phyloP scores from a whole-genome alignment of 2,888 invertebrate genomes.

The Chloroclystis v-ata region DNA sequence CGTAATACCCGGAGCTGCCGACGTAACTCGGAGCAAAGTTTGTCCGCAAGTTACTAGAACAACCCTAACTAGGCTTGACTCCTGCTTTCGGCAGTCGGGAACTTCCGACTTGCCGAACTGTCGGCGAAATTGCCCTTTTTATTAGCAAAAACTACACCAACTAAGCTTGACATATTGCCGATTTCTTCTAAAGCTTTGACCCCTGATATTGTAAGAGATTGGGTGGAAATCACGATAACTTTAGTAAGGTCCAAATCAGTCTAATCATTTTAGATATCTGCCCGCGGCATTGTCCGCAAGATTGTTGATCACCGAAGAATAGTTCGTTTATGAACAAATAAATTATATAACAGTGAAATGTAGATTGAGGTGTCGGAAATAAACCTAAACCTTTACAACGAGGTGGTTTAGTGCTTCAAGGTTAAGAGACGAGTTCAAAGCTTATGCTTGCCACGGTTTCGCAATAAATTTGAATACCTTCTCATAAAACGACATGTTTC shows the following conservation, averaged over 20 bases:
- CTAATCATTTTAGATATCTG: too few relatives aligned
- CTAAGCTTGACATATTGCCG: too few relatives aligned
- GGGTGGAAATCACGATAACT: too few relatives aligned
- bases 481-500: not conserved
- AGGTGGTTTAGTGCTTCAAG: too few relatives aligned
- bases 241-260: too few relatives aligned
- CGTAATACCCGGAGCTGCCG: not conserved
- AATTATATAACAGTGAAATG: too few relatives aligned
- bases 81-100: not conserved
- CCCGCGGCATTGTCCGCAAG: not conserved
- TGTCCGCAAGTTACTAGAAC: not conserved
- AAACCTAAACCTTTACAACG: too few relatives aligned
- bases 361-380: too few relatives aligned
- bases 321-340: too few relatives aligned
- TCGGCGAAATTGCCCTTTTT: conserved; percentile 2
- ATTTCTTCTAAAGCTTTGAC: too few relatives aligned
- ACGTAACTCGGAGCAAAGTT: not conserved
- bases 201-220: too few relatives aligned
- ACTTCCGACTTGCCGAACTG: not conserved
- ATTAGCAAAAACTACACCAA: not conserved
- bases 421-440: not conserved
- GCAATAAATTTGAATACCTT: not conserved
- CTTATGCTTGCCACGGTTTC: not conserved
- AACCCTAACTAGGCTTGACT: conserved; percentile 1
- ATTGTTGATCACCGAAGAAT: too few relatives aligned